A percentile compares a stretch with the other conserved stretches of the same genome.
Evolutionary conservation across 2,888 invertebrate species (phyloP).

Genomic region (Athalia cordata): DNA sequence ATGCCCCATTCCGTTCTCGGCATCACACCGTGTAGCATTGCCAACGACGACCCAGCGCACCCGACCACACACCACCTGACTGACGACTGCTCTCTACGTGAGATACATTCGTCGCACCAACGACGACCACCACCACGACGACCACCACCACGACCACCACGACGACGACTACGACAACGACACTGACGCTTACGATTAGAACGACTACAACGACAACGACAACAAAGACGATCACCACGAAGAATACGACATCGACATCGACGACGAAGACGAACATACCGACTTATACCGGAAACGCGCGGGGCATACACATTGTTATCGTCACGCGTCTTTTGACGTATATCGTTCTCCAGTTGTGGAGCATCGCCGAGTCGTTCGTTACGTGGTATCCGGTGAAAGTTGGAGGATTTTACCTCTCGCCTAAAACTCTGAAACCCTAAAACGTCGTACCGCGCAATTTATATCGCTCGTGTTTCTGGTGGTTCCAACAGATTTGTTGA

Average conservation of each 20-base stretch:
- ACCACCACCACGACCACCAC: constrained; percentile 32
- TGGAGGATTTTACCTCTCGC: not conserved
- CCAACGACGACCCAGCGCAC: constrained; percentile 54
- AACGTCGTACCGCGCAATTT: too few species aligned
- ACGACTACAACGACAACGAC: constrained; percentile 27
- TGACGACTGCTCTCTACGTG: constrained; percentile 37
- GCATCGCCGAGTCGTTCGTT: constrained; percentile 7
- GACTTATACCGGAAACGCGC: constrained; percentile 43
- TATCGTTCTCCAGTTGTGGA: not conserved
- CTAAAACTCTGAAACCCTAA: not conserved
- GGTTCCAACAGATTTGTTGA: constrained; percentile 5
- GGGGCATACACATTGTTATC: constrained; percentile 24
- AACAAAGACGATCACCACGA: constrained; percentile 49
- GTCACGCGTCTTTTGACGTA: constrained; percentile 34
- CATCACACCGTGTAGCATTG: constrained; percentile 71
- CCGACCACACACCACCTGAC: constrained; percentile 57
- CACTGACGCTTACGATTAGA: not conserved
- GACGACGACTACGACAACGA: constrained; percentile 14
- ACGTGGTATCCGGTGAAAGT: constrained; percentile 30
- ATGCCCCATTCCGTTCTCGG: constrained; percentile 73
- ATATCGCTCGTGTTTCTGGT: not conserved
- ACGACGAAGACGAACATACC: constrained; percentile 47
- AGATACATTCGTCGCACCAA: constrained; percentile 1
- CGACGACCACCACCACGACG: constrained; percentile 19
- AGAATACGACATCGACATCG: constrained; percentile 48